A percentile compares a stretch with the other conserved stretches of the same genome.
These are phyloP conservation scores for Orthonevra nobilis DNA, from an alignment of 2,888 invertebrate genomes.

Conservation along the genomic window DNA sequence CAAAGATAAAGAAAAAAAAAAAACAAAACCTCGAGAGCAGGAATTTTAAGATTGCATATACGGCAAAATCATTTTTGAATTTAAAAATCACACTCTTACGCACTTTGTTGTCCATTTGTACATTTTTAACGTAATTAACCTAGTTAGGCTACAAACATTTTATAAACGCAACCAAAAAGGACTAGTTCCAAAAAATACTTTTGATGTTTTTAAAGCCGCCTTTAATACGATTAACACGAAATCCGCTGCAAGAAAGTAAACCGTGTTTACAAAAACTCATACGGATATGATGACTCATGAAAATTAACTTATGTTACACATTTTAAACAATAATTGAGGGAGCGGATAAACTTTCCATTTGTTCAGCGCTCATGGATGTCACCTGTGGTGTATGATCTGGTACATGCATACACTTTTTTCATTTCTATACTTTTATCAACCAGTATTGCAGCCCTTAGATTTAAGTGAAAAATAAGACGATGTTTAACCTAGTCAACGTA, in stretches of 20 bases:
- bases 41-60: constrained; percentile 8
- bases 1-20: constrained; percentile 17
- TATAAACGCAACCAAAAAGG: constrained; percentile 51
- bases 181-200: constrained; percentile 5
- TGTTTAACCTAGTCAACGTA: constrained; percentile 72
- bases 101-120: constrained; percentile 67
- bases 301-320: constrained; percentile 19
- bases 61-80: constrained; percentile 41
- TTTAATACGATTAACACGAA: neutral
- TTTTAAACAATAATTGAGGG: constrained; percentile 6
- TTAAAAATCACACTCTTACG: constrained; percentile 52
- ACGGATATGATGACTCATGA: neutral
- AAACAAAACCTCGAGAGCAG: constrained; percentile 13
- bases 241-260: constrained; percentile 24
- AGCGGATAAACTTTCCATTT: neutral
- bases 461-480: constrained; percentile 56
- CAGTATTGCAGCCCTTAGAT: constrained; percentile 60
- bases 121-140: constrained; percentile 65
- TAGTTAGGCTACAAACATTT: constrained; percentile 68
- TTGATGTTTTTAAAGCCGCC: constrained; percentile 27
- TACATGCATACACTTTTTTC: constrained; percentile 39
- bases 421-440: constrained; percentile 42
- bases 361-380: constrained; percentile 27
- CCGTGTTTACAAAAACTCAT: constrained; percentile 9
- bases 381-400: constrained; percentile 27